Conservation (phyloP, 2,888 invertebrate species). For the Drosophila dives region DNA sequence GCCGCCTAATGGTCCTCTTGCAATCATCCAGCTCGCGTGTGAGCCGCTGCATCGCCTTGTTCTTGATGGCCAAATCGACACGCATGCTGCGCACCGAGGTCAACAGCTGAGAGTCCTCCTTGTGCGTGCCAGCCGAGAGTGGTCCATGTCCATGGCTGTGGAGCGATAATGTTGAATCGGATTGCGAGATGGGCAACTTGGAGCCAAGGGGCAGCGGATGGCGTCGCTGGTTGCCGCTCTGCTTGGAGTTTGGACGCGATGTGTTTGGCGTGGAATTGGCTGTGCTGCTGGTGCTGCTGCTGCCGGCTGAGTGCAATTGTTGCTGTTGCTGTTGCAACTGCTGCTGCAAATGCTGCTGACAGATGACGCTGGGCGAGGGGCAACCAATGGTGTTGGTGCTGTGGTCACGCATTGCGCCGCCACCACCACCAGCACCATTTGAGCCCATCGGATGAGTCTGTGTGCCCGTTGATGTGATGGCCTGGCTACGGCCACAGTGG, state of each 20-base stretch:
- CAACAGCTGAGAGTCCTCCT: slow-evolving; percentile 91
- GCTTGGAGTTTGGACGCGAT: slow-evolving; percentile 85
- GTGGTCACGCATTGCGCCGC: slow-evolving; percentile 66
- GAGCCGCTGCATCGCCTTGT: slow-evolving; percentile 89
- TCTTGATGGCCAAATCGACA: slow-evolving; percentile 90
- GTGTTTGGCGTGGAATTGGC: slow-evolving; percentile 84
- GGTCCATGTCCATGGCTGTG: slow-evolving; percentile 79
- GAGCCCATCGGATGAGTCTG: slow-evolving; percentile 39
- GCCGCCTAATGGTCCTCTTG: slow-evolving; percentile 90
- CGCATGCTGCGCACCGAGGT: slow-evolving; percentile 93
- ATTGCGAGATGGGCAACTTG: slow-evolving; percentile 86
- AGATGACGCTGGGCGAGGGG: slow-evolving; percentile 63
- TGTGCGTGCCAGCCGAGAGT: slow-evolving; percentile 68
- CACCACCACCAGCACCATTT: background rate
- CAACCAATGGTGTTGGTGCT: slow-evolving; percentile 82
- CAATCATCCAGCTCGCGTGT: slow-evolving; percentile 91
- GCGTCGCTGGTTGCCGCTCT: slow-evolving; percentile 85
- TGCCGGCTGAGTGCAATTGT: slow-evolving; percentile 74
- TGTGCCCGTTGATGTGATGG: slow-evolving; percentile 49
- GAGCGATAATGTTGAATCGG: slow-evolving; percentile 85
- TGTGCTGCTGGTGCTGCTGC: slow-evolving; percentile 84
- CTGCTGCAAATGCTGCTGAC: slow-evolving; percentile 61
- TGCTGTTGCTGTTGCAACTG: slow-evolving; percentile 38
- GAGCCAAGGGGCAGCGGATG: slow-evolving; percentile 41
- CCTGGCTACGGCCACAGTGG: slow-evolving; percentile 7